Conservation (phyloP, 2,113 vertebrate genomes). For the Ceuthmochares aereus region DNA sequence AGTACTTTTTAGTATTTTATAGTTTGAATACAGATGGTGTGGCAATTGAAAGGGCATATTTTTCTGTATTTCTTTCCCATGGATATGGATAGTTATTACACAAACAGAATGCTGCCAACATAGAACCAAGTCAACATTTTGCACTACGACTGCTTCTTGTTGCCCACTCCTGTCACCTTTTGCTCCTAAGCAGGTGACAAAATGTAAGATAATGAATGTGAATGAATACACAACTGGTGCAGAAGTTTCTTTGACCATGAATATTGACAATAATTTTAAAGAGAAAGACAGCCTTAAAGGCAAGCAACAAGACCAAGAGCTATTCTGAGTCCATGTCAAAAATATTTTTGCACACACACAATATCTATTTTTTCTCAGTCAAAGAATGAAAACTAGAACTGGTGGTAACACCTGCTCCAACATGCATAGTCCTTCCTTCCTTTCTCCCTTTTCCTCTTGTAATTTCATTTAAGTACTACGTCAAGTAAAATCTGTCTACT, state of each 20-base stretch:
- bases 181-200: background rate
- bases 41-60: conserved; percentile 5
- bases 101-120: background rate
- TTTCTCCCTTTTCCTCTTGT: background rate
- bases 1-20: background rate
- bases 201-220: background rate
- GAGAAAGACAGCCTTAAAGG: background rate
- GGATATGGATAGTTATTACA: background rate
- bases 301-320: rapidly evolving
- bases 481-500: background rate
- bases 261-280: background rate
- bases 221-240: background rate
- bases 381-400: background rate
- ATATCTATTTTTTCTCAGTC: background rate
- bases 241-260: background rate
- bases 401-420: background rate
- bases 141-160: background rate
- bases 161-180: background rate
- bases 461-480: background rate
- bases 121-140: background rate
- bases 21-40: background rate
- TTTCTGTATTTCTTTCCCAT: conserved; percentile 1
- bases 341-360: background rate
- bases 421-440: background rate
- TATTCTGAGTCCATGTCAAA: background rate